Evolutionary conservation across 2,888 invertebrate species (phyloP), one percentile per base, ranked within the genome.

Genomic region (Agriopis aurantiaria): DNA sequence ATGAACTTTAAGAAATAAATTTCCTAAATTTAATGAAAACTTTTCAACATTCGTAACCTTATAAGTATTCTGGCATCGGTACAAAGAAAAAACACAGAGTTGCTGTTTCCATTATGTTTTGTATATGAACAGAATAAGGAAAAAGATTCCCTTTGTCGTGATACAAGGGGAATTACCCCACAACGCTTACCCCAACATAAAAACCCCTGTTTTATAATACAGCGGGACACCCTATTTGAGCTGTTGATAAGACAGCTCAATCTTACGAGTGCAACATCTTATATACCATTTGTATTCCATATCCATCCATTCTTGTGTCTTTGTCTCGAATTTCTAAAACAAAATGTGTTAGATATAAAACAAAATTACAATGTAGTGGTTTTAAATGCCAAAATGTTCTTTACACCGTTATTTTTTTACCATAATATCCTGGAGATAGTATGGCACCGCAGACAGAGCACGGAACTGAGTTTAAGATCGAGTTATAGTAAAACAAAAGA

Each of bases 161-260:
- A 56, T 62, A 65, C 65, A 71, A 67, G 66, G 70, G 65, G 63
- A 71, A 66, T 66, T 58, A 53, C 70, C 69, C 69, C 66, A 62
- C 61, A 59, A 62, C 14, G 52, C 57, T 65, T 51, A 67, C 70
- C 70, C 70, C 48, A 51, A 64, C 66, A 71, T 67, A 67, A 67
- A 64, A 70, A 61, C 55, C 70, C 70, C 70, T 71, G 66, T 66
- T 71, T 71, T 71, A 71, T 62, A 67, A 66, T 59, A 66, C 70
- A 59, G 61, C n/a, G 52, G 45, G 61, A 57, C 56, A 61, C 60
- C 59, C 56, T 60, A 65, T 57, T 58, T 17, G 51, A 51, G 51
- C 43, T 55, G 59, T 62, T 69, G 65, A 65, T 65, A 69, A 65
- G 52, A 58, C 52, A 53, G 52, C 52, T 62, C 14, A 57, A 68